These are phyloP conservation scores for Oncorhynchus keta DNA, from an alignment of 2,113 vertebrate genomes.

Conservation along the genomic window DNA sequence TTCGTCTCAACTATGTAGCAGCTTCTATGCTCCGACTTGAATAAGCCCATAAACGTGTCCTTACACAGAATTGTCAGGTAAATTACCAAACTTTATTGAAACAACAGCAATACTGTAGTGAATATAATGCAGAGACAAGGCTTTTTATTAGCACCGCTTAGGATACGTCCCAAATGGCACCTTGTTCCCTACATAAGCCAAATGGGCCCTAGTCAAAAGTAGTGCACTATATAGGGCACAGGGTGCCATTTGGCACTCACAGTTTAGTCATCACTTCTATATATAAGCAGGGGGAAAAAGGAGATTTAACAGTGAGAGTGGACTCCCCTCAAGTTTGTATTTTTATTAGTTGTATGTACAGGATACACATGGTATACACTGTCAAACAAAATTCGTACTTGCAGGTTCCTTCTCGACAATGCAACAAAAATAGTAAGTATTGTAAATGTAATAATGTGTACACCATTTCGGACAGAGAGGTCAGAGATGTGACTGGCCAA, in stretches of 20 bases:
- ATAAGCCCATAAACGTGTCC: slow-evolving; percentile 51
- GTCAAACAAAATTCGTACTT: no score
- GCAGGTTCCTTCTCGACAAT: no score
- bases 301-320: slow-evolving; percentile 18
- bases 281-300: slow-evolving; percentile 29
- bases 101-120: slow-evolving; percentile 50
- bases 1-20: neutral
- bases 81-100: slow-evolving; percentile 45
- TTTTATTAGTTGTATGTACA: neutral
- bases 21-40: slow-evolving; percentile 44
- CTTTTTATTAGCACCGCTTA: slow-evolving; percentile 15
- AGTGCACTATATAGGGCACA: no score
- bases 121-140: slow-evolving; percentile 41
- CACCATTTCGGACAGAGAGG: no score
- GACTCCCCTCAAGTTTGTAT: slow-evolving; percentile 29
- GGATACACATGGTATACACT: no score
- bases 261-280: slow-evolving; percentile 56
- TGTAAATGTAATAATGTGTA: no score
- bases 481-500: no score
- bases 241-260: no score
- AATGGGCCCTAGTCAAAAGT: no score
- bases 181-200: no score
- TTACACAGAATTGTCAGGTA: slow-evolving; percentile 48
- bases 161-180: no score
- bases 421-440: no score